Percentiles rank a stretch among this genome's conserved stretches.
phyloP scores from a whole-genome alignment of 2,113 vertebrate genomes.

The Trinectes maculatus region DNA sequence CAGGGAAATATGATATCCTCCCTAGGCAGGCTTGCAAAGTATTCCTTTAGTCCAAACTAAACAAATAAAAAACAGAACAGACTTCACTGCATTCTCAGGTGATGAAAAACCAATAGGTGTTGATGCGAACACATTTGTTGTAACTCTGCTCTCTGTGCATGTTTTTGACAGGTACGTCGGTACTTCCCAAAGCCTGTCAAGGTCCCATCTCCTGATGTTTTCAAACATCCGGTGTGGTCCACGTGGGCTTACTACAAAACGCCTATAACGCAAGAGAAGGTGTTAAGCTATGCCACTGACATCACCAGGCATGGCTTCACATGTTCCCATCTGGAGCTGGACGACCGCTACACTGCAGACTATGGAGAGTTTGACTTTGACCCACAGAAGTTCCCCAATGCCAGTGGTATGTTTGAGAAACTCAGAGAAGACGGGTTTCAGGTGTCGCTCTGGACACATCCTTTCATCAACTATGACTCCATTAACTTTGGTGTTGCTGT shows the following conservation, averaged over 20 bases:
- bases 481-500: slow-evolving; percentile 86
- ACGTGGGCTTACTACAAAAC: slow-evolving; percentile 88
- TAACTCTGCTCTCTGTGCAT: slow-evolving; percentile 6
- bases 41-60: background rate
- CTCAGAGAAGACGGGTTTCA: slow-evolving; percentile 83
- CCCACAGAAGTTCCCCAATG: slow-evolving; percentile 87
- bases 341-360: slow-evolving; percentile 87
- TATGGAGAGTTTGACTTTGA: slow-evolving; percentile 94
- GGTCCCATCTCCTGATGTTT: slow-evolving; percentile 85
- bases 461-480: slow-evolving; percentile 89
- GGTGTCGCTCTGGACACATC: slow-evolving; percentile 90
- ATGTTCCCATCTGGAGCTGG: slow-evolving; percentile 90
- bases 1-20: background rate
- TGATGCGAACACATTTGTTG: background rate
- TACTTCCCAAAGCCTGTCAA: slow-evolving; percentile 91
- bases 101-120: background rate
- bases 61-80: background rate
- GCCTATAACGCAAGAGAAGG: slow-evolving; percentile 84
- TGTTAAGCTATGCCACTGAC: slow-evolving; percentile 81
- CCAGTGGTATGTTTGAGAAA: slow-evolving; percentile 85
- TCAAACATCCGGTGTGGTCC: slow-evolving; percentile 89
- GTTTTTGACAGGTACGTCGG: slow-evolving; percentile 78
- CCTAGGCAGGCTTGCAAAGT: background rate
- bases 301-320: slow-evolving; percentile 86
- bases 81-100: background rate